Evolutionary conservation across 2,888 invertebrate genomes (phyloP).

Genomic region (Pollenia amentaria): DNA sequence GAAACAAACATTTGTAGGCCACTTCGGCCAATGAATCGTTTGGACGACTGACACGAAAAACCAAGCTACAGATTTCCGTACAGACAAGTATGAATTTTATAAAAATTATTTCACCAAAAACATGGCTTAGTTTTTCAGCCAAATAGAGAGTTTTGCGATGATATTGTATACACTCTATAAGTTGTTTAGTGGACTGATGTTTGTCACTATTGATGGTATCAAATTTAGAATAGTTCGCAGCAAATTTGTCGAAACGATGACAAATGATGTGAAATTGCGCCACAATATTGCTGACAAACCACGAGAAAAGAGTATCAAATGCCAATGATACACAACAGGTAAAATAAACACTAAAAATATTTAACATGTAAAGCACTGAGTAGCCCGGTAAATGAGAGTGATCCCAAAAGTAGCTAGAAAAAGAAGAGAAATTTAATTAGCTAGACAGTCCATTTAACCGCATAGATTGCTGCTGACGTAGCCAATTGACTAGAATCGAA

Average conservation of each 20-base stretch:
- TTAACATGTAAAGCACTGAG: constrained; percentile 14
- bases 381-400: constrained; percentile 13
- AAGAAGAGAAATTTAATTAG: neutral
- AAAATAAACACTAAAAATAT: constrained; percentile 18
- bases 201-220: neutral
- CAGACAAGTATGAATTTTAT: constrained; percentile 53
- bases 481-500: too few species aligned
- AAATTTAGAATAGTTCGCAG: neutral
- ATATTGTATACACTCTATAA: constrained; percentile 38
- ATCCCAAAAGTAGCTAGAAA: constrained; percentile 57
- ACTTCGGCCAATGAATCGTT: constrained; percentile 43
- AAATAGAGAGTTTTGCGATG: constrained; percentile 42
- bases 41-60: constrained; percentile 36
- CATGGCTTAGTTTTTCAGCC: constrained; percentile 31
- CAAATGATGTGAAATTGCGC: constrained; percentile 53
- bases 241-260: constrained; percentile 18
- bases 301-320: constrained; percentile 56
- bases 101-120: constrained; percentile 60
- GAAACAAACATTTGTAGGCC: constrained; percentile 50
- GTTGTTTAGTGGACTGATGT: neutral
- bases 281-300: constrained; percentile 60
- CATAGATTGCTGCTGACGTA: too few species aligned
- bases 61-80: constrained; percentile 56
- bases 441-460: too few species aligned
- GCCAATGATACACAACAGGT: constrained; percentile 20